phyloP scores from a whole-genome alignment of 2,113 vertebrate species.

The Pseudorasbora parva region DNA sequence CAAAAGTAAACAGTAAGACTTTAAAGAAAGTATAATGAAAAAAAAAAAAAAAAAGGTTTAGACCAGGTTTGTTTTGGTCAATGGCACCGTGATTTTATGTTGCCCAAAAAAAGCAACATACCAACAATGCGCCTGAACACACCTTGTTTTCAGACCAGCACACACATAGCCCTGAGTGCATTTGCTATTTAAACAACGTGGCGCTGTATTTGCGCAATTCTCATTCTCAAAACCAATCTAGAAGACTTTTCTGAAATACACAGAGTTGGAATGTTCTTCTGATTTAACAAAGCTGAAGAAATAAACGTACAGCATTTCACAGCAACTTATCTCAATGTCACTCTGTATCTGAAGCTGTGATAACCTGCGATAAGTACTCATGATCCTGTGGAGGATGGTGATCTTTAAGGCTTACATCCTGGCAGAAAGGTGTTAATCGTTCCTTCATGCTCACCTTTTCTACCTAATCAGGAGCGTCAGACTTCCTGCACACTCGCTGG shows the following conservation, averaged over 20 bases:
- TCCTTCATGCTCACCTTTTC: conserved; percentile 36
- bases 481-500: conserved; percentile 43
- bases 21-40: too few relatives aligned
- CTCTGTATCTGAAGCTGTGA: not conserved
- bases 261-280: not conserved
- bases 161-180: too few relatives aligned
- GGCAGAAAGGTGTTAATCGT: conserved; percentile 37
- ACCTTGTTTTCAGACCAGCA: too few relatives aligned
- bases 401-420: conserved; percentile 31
- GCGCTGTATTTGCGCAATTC: too few relatives aligned
- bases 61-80: too few relatives aligned
- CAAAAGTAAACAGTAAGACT: too few relatives aligned
- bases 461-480: conserved; percentile 43
- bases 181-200: too few relatives aligned
- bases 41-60: too few relatives aligned
- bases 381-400: conserved; percentile 2
- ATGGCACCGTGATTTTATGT: too few relatives aligned
- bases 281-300: not conserved
- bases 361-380: conserved; percentile 15
- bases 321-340: not conserved
- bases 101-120: too few relatives aligned
- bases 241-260: not conserved
- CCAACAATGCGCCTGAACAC: too few relatives aligned
- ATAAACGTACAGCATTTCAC: not conserved
- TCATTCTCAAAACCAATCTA: not conserved